Evolutionary conservation across 2,888 invertebrate genomes (phyloP), one percentile per base, ranked within the genome.

Genomic region (Elmis aenea): DNA sequence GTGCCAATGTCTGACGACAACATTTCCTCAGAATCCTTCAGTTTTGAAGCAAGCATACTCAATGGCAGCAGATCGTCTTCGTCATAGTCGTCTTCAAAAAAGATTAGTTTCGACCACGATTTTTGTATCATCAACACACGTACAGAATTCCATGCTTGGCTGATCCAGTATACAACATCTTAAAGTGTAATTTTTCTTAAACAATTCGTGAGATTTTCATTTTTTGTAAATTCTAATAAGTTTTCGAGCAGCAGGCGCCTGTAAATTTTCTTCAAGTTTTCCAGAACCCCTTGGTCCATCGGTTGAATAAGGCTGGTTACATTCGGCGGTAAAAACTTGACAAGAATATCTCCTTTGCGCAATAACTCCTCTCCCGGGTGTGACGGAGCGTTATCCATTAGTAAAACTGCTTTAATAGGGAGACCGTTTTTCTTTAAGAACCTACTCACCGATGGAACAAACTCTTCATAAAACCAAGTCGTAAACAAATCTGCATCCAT

Each of bases 321-420:
- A 18, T 40, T 40, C 11, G 27, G 31, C 22, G 31, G 16, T 13
- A 36, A 25, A 27, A 32, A 26, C 10, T 22, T n/a, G n/a, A n/a
- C n/a, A n/a, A n/a, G n/a, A n/a, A n/a, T 15, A 30, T 20, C 6
- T 5, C 3, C 23, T 6, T 13, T 15, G 12, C 11, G 10, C 13
- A 15, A 28, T 35, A 21, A 15, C 14, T 14, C 12, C 13, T 30
- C 23, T n/a, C 16, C 13, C n/a, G 31, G 32, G 12, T 37, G 22
- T 3, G 32, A 26, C 10, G 24, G 25, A 21, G 36, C 36, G 26
- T 41, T 32, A 22, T 33, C 41, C n/a, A 36, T 9, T 13, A 41
- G 20, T 12, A 35, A 26, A 30, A 35, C 14, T 25, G 36, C 32
- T 14, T 36, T n/a, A n/a, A n/a, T n/a, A n/a, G n/a, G n/a, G n/a